Base-by-base conservation (phyloP, 2,888 invertebrate genomes). In the Thera britannica region DNA sequence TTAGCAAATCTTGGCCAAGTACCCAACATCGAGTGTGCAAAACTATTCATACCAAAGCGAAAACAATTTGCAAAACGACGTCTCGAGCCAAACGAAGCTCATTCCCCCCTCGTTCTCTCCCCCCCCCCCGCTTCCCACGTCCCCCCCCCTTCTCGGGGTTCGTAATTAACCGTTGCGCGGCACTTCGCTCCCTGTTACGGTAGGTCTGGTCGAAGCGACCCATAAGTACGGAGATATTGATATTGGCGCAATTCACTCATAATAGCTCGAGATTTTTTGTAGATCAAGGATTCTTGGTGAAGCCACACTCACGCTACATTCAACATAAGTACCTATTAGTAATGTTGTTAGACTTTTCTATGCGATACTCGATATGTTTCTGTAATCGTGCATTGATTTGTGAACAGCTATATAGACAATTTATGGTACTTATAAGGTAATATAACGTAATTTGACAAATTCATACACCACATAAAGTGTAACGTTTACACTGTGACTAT, bases 111-210 rank as follows among this genome's bases (percentile, higher is more conserved):
- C 55, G 48, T 58, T 52, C 58, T n/a, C 41, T 56, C 48, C n/a
- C 58, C 34, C 55, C 58, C 69, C 36, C n/a, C 65, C 44, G 35
- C 61, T 41, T 51, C 8, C 35, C 67, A 57, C 54, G 7, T 61
- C 34, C 57, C 58, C 57, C 58, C 70, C 54, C 34, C 61, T 56
- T 68, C 56, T n/a, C 56, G 52, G 66, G 58, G 67, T 67, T 70
- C 70, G 68, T 67, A 76, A 75, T 70, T 75, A 71, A 68, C 75
- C 71, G 73, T 65, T 73, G 67, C 71, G 56, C 68, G 68, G 72
- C 72, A 73, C 72, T 73, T 55, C 63, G 75, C 60, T 56, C 61
- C 69, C 72, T 48, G 74, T 76, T 73, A 73, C 68, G 61, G 75
- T 73, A 73, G 62, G 75, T 72, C 73, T 65, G 67, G 72, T 67